Conservation (phyloP, 2,888 invertebrate genomes). For the Pyrrhia umbra region DNA sequence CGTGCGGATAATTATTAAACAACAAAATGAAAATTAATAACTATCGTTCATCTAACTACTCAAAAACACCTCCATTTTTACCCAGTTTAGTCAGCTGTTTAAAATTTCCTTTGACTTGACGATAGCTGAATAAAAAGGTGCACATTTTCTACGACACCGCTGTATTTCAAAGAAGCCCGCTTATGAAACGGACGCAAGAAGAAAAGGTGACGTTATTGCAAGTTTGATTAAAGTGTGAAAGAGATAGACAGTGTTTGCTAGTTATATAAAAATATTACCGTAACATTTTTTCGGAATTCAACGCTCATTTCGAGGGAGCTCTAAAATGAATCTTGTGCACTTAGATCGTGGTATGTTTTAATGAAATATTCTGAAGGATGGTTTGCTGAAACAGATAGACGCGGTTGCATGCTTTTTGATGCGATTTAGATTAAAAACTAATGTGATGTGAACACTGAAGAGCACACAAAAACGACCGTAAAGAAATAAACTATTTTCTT, state of each 20-base stretch:
- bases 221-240: slow-evolving; percentile 75
- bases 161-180: slow-evolving; percentile 72
- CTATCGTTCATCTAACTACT: too few relatives aligned
- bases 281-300: slow-evolving; percentile 37
- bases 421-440: slow-evolving; percentile 40
- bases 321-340: slow-evolving; percentile 25
- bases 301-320: slow-evolving; percentile 28
- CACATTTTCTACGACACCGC: slow-evolving; percentile 12
- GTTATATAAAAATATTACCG: slow-evolving; percentile 66
- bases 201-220: slow-evolving; percentile 73
- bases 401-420: neutral
- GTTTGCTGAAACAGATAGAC: neutral
- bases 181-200: slow-evolving; percentile 74
- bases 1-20: too few relatives aligned
- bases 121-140: slow-evolving; percentile 29
- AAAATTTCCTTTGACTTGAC: slow-evolving; percentile 23
- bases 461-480: neutral
- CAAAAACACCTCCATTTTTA: neutral
- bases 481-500: too few relatives aligned
- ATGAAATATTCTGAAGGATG: slow-evolving; percentile 37
- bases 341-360: slow-evolving; percentile 18
- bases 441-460: neutral
- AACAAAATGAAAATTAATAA: neutral
- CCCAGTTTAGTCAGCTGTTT: neutral
- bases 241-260: slow-evolving; percentile 60